Evolutionary conservation across 2,113 vertebrate genomes (phyloP).

Genomic region (Hepsetus odoe): DNA sequence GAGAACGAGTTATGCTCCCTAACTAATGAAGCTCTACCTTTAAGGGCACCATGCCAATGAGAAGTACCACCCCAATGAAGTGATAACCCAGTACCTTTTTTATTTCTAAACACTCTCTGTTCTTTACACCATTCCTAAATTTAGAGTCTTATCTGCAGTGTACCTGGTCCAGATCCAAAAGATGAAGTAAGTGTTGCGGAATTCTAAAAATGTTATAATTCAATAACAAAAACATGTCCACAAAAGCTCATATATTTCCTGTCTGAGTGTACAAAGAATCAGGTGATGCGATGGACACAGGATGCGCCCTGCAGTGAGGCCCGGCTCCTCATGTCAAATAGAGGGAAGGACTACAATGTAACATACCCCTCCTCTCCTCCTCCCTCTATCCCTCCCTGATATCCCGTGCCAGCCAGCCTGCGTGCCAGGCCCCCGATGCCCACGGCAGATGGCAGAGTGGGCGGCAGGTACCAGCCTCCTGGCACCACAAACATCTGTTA

Average conservation of each 20-base stretch:
- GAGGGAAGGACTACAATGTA: constrained; percentile 39
- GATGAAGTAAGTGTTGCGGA: constrained; percentile 22
- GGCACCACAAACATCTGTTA: constrained; percentile 92
- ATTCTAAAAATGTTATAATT: constrained; percentile 39
- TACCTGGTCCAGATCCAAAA: background rate
- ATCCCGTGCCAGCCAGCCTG: constrained; percentile 58
- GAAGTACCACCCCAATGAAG: too few relatives aligned
- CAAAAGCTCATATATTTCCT: constrained; percentile 29
- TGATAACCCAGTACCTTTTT: background rate
- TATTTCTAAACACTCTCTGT: background rate
- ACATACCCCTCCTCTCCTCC: constrained; percentile 26
- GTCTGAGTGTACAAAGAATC: constrained; percentile 29
- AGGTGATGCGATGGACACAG: constrained; percentile 32
- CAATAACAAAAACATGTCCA: constrained; percentile 41
- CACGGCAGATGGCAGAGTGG: constrained; percentile 86
- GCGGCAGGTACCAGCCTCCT: constrained; percentile 87
- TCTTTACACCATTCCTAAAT: background rate
- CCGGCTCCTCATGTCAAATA: constrained; percentile 36
- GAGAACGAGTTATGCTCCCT: too few relatives aligned
- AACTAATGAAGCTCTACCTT: too few relatives aligned
- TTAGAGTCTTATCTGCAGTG: background rate
- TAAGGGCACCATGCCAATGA: too few relatives aligned
- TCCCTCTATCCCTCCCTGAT: constrained; percentile 45
- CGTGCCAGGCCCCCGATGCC: constrained; percentile 73
- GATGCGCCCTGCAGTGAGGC: constrained; percentile 40